Evolutionary conservation across 1,140 invertebrate species (phyloP).

Genomic region (Bactericera cockerelli): DNA sequence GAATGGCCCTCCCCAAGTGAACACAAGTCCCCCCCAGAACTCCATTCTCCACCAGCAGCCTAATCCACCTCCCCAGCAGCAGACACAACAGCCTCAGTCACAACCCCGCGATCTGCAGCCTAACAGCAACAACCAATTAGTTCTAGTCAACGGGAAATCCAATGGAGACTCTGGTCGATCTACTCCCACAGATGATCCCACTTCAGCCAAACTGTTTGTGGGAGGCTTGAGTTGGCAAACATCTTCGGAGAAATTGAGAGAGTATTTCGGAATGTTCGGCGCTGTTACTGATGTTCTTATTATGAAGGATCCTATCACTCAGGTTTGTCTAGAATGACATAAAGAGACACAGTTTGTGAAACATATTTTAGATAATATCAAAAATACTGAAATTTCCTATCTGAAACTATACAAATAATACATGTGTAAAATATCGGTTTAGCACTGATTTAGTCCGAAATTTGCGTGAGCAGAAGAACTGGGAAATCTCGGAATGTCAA

Average conservation of each 20-base stretch:
- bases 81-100: conserved; percentile 21
- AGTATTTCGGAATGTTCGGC: conserved; percentile 83
- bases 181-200: conserved; percentile 35
- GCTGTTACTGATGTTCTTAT: conserved; percentile 82
- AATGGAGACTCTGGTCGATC: conserved; percentile 27
- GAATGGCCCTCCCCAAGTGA: conserved; percentile 23
- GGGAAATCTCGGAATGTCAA: too few species aligned
- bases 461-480: too few species aligned
- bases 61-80: conserved; percentile 18
- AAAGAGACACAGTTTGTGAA: background rate
- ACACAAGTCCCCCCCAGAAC: conserved; percentile 23
- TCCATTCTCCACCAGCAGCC: conserved; percentile 23
- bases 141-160: conserved; percentile 35
- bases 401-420: too few species aligned
- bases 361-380: too few species aligned
- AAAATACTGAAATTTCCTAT: too few species aligned
- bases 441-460: too few species aligned
- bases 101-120: conserved; percentile 16
- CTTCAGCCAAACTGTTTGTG: conserved; percentile 77
- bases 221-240: conserved; percentile 84
- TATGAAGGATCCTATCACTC: conserved; percentile 85
- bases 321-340: too few species aligned
- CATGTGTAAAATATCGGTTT: too few species aligned
- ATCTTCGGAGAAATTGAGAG: conserved; percentile 71
- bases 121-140: conserved; percentile 17